These are phyloP conservation scores for Pelagia noctiluca DNA, from an alignment of 30 jellyfish, hydroid and myxozoan species.

Conservation along the genomic window DNA sequence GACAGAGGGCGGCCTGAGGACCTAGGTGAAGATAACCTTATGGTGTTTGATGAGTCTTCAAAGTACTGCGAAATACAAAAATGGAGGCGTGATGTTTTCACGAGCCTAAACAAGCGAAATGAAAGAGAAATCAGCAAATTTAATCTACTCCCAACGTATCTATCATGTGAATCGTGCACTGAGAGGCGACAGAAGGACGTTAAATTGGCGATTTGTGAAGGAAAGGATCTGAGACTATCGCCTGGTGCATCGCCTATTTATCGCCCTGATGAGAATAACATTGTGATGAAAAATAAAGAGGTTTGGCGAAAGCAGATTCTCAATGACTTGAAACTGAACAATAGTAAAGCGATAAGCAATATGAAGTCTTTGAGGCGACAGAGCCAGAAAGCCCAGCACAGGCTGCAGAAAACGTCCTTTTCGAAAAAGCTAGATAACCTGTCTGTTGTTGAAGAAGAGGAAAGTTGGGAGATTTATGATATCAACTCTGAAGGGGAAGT, in stretches of 20 bases:
- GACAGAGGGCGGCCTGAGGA: conserved; percentile 72
- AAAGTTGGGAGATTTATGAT: conserved; percentile 78
- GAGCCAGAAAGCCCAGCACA: conserved; percentile 30
- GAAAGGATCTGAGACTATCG: conserved; percentile 23
- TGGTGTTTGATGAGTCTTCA: conserved; percentile 74
- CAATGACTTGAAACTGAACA: conserved; percentile 66
- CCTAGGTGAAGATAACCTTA: conserved; percentile 59
- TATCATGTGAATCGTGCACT: conserved; percentile 67
- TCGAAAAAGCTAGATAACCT: not conserved
- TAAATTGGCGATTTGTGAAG: conserved; percentile 38
- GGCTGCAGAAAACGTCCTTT: not conserved
- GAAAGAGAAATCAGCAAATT: conserved; percentile 38
- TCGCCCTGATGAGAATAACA: not conserved
- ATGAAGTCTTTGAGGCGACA: conserved; percentile 53
- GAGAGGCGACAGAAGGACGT: conserved; percentile 41
- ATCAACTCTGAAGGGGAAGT: conserved; percentile 74
- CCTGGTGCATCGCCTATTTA: not conserved
- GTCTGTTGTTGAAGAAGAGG: conserved; percentile 34
- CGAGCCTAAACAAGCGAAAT: conserved; percentile 38
- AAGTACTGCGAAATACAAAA: conserved; percentile 29
- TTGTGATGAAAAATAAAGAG: not conserved
- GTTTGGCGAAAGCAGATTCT: conserved; percentile 65
- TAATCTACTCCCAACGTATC: conserved; percentile 49
- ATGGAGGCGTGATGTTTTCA: conserved; percentile 61
- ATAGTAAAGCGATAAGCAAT: conserved; percentile 50